A percentile compares a stretch with the other conserved stretches of the same genome.
Conservation (phyloP, 1,140 invertebrate species). For the Lasaia peninsularis region DNA sequence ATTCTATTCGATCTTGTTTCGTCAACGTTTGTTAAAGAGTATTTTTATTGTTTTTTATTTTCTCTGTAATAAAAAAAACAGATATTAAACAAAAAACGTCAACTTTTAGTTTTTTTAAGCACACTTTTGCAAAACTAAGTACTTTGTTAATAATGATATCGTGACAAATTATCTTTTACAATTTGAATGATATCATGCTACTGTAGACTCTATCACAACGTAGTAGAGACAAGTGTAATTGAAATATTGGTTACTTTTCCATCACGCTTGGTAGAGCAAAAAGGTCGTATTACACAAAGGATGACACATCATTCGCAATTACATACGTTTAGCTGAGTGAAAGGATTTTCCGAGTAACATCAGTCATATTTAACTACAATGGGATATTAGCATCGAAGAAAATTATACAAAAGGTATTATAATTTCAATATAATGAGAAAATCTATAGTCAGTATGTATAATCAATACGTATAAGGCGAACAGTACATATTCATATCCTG, state of each 20-base stretch:
- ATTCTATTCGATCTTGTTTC: no score
- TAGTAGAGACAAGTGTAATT: background rate
- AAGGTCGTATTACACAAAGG: conserved; percentile 37
- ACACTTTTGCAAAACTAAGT: background rate
- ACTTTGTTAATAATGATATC: background rate
- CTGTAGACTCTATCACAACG: background rate
- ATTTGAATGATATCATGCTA: background rate
- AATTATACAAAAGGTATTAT: no score
- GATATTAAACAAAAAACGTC: no score
- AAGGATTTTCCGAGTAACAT: background rate
- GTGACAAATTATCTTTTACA: background rate
- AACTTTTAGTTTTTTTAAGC: background rate
- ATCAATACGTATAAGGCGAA: no score
- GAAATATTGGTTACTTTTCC: background rate
- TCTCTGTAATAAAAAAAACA: no score
- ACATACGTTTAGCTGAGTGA: background rate
- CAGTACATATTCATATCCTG: no score
- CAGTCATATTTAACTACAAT: no score
- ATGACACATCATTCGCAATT: conserved; percentile 25
- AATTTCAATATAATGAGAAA: no score
- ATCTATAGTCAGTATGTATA: no score
- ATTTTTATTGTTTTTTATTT: no score
- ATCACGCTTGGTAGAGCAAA: conserved; percentile 27
- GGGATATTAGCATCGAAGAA: no score
- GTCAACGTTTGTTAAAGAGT: no score